Percentiles rank a stretch among this genome's conserved stretches.
phyloP scores from a whole-genome alignment of 2,797 vertebrate genomes.

The Sebastes taczanowskii region DNA sequence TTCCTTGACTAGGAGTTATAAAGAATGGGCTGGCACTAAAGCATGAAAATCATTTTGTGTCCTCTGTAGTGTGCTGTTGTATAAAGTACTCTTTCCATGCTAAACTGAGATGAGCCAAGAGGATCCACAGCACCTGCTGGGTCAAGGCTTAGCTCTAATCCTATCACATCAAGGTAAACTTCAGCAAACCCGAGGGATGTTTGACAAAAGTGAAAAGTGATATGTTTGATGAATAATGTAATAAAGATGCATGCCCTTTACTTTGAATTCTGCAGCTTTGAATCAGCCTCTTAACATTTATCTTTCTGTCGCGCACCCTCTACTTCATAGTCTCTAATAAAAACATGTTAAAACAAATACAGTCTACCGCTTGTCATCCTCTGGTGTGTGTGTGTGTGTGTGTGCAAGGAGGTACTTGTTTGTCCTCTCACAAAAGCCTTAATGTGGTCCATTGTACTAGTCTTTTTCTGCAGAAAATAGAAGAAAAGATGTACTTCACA shows the following conservation, averaged over 20 bases:
- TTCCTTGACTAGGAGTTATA: background rate
- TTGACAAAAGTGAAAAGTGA: slow-evolving; percentile 18
- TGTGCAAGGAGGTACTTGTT: slow-evolving; percentile 29
- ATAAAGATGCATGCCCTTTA: background rate
- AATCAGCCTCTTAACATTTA: background rate
- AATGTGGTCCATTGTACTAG: slow-evolving; percentile 16
- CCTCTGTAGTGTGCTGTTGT: slow-evolving; percentile 27
- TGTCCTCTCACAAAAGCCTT: background rate
- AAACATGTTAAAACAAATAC: background rate
- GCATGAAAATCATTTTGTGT: slow-evolving; percentile 3
- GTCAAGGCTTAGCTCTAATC: slow-evolving; percentile 75
- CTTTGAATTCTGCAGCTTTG: background rate
- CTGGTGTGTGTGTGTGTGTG: background rate
- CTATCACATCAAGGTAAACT: slow-evolving; percentile 59
- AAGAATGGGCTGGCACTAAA: background rate
- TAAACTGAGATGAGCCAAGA: slow-evolving; percentile 71
- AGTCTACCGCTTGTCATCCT: background rate
- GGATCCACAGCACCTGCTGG: slow-evolving; percentile 63
- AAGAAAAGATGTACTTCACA: slow-evolving; percentile 4
- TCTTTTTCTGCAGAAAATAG: slow-evolving; percentile 14
- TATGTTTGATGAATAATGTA: background rate
- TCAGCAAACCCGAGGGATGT: slow-evolving; percentile 4
- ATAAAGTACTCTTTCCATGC: slow-evolving; percentile 41
- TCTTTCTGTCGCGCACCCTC: background rate
- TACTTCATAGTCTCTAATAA: background rate